Conservation (phyloP, 2,797 vertebrate species). For the Sylvilagus floridanus region DNA sequence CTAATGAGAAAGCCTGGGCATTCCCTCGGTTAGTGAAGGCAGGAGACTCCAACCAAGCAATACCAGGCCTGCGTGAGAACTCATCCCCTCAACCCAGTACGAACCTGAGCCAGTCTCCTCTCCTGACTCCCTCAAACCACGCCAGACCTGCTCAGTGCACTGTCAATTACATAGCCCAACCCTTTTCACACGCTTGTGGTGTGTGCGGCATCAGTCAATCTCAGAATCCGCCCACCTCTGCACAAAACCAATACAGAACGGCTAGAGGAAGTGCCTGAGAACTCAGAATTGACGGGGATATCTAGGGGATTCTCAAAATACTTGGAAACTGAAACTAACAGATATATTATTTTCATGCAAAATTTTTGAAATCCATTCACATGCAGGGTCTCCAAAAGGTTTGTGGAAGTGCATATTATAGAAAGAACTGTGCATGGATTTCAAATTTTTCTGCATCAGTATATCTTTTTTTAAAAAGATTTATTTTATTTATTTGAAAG, state of each 20-base stretch:
- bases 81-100: not conserved
- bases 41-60: not conserved
- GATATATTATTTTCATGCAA: no score
- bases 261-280: not conserved
- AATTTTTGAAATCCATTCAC: no score
- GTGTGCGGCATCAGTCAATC: not conserved
- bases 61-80: rapidly evolving
- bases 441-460: no score
- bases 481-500: no score
- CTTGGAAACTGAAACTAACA: no score
- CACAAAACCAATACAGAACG: not conserved
- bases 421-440: no score
- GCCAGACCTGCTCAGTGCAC: not conserved
- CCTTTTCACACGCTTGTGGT: not conserved
- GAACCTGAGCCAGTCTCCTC: not conserved
- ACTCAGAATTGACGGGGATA: not conserved
- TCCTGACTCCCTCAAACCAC: not conserved
- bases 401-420: no score
- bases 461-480: no score
- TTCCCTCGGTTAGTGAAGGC: not conserved
- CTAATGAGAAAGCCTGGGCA: not conserved
- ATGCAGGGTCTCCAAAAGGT: no score
- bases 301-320: not conserved
- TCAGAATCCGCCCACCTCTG: not conserved
- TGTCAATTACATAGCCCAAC: not conserved